A percentile compares a stretch with the other conserved stretches of the same genome.
Conservation (phyloP, 2,888 invertebrate genomes). For the Herminia tarsipennalis region DNA sequence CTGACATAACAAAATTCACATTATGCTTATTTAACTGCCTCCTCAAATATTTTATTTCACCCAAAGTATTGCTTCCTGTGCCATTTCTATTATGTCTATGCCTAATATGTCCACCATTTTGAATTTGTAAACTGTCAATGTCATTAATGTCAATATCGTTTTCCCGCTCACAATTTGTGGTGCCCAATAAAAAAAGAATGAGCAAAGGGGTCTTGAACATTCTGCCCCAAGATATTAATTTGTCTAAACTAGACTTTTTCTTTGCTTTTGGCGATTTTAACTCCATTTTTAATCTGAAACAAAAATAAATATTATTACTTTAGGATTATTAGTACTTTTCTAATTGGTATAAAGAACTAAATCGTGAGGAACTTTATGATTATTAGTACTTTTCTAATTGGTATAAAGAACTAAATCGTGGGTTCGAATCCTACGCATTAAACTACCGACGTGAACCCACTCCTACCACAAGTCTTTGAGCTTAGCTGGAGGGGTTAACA, state of each 20-base stretch:
- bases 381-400: too few species aligned
- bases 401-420: too few species aligned
- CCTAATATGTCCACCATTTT: conserved; percentile 46
- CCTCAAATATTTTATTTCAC: conserved; percentile 73
- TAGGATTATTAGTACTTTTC: background rate
- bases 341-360: too few species aligned
- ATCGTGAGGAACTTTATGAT: too few species aligned
- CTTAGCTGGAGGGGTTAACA: too few species aligned
- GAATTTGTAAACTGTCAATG: conserved; percentile 37
- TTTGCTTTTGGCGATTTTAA: conserved; percentile 76
- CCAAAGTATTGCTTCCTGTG: conserved; percentile 58
- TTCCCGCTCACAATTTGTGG: conserved; percentile 70
- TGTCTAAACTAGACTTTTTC: conserved; percentile 68
- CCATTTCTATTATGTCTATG: conserved; percentile 60
- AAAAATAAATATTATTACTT: conserved; percentile 23
- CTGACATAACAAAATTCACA: conserved; percentile 88
- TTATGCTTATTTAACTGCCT: conserved; percentile 74
- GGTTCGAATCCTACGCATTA: too few species aligned
- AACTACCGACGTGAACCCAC: too few species aligned
- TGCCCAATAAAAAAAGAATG: conserved; percentile 70
- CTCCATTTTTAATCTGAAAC: conserved; percentile 75
- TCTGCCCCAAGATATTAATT: conserved; percentile 68
- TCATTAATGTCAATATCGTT: conserved; percentile 57
- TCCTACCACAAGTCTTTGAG: too few species aligned
- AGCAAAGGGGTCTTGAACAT: conserved; percentile 71